These are phyloP conservation scores for Pachycephus smyrnensis DNA, from an alignment of 2,888 invertebrate genomes.

Conservation along the genomic window DNA sequence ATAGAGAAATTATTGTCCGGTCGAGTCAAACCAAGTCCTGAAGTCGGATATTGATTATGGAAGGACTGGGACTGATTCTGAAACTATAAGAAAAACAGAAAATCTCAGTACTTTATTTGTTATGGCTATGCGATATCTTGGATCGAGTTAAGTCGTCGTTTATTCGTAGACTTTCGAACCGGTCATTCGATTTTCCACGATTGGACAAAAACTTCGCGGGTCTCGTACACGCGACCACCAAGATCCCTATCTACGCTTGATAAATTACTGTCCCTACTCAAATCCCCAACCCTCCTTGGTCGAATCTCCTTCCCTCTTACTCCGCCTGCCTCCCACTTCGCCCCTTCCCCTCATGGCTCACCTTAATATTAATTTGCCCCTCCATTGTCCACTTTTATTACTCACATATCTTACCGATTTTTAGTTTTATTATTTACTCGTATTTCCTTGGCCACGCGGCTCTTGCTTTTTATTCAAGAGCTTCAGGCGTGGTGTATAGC, in stretches of 20 bases:
- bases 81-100: no score
- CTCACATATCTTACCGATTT: conserved; percentile 61
- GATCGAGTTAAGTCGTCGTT: no score
- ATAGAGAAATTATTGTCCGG: conserved; percentile 49
- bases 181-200: no score
- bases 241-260: conserved; percentile 64
- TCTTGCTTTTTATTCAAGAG: background rate
- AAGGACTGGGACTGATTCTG: no score
- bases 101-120: no score
- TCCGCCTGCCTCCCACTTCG: conserved; percentile 9
- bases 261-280: conserved; percentile 64
- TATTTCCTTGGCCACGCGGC: conserved; percentile 11
- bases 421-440: conserved; percentile 43
- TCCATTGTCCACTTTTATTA: conserved; percentile 64
- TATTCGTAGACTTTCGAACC: no score
- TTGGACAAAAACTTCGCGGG: conserved; percentile 45
- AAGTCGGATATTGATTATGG: no score
- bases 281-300: conserved; percentile 32
- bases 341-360: conserved; percentile 31
- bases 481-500: no score
- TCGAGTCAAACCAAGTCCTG: background rate
- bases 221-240: conserved; percentile 59
- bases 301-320: conserved; percentile 23
- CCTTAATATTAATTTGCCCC: conserved; percentile 64
- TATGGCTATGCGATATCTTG: no score